Percentiles rank a stretch among this genome's conserved stretches.
phyloP scores from a whole-genome alignment of 1,140 invertebrate species.

The Conopomorpha cramerella region DNA sequence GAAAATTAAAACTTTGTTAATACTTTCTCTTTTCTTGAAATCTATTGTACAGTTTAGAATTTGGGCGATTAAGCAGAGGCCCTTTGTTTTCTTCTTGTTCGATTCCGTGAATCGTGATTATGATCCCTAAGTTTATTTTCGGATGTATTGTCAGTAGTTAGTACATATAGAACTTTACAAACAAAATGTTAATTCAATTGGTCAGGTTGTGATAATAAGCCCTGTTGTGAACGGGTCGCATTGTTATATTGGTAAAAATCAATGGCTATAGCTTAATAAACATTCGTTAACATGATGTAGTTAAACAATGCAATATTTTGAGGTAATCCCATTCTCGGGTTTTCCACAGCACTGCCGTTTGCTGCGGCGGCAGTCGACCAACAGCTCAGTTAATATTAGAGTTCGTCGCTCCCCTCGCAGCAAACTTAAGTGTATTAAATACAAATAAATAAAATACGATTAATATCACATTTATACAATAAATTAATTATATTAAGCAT shows the following conservation, averaged over 20 bases:
- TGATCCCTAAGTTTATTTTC: slow-evolving; percentile 55
- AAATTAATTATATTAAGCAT: neutral
- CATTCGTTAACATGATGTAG: slow-evolving; percentile 56
- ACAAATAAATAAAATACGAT: neutral
- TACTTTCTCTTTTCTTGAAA: slow-evolving; percentile 47
- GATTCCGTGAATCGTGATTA: slow-evolving; percentile 58
- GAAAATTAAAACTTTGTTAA: slow-evolving; percentile 51
- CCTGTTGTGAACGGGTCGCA: slow-evolving; percentile 58
- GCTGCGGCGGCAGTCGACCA: too few species aligned
- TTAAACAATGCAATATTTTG: slow-evolving; percentile 56
- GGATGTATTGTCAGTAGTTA: slow-evolving; percentile 57
- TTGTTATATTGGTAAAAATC: slow-evolving; percentile 59
- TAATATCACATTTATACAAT: slow-evolving; percentile 42
- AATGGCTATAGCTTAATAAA: slow-evolving; percentile 59
- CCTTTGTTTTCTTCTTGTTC: slow-evolving; percentile 50
- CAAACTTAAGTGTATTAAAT: neutral
- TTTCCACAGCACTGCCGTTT: too few species aligned
- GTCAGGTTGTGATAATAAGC: slow-evolving; percentile 60
- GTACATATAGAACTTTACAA: slow-evolving; percentile 59
- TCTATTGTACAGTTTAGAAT: slow-evolving; percentile 48
- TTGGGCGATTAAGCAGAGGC: slow-evolving; percentile 40
- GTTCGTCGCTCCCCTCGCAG: too few species aligned
- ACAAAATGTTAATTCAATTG: slow-evolving; percentile 61
- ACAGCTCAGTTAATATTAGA: too few species aligned
- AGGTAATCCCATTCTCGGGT: too few species aligned